Evolutionary conservation across 2,113 vertebrate genomes (phyloP).

Genomic region (Nibea coibor): DNA sequence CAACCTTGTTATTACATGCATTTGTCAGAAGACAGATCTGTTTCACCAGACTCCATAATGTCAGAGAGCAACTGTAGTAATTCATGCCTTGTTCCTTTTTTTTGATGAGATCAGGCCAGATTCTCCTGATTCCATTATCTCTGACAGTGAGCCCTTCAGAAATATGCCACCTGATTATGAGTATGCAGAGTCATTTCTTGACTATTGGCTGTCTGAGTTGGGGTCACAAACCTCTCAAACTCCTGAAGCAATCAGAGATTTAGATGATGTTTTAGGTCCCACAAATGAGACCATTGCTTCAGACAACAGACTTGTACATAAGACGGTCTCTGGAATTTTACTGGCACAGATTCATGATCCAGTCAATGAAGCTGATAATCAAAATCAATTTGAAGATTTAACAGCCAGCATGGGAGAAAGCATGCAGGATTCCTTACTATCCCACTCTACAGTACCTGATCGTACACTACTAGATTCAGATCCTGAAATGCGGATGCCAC

Average conservation of each 20-base stretch:
- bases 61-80: neutral
- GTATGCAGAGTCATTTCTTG: constrained; percentile 38
- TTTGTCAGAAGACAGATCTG: constrained; percentile 2
- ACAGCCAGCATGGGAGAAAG: neutral
- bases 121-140: constrained; percentile 27
- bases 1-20: constrained; percentile 3
- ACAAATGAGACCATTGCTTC: neutral
- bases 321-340: neutral
- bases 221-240: neutral
- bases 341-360: constrained; percentile 31
- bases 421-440: neutral
- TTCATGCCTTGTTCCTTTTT: neutral
- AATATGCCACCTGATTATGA: constrained; percentile 4
- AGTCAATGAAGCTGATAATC: constrained; percentile 14
- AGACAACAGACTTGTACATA: neutral
- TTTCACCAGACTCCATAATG: constrained; percentile 4
- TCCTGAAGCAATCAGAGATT: neutral
- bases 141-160: neutral
- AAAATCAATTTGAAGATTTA: neutral
- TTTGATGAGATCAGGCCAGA: constrained; percentile 41
- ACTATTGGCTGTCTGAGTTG: constrained; percentile 41
- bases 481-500: constrained; percentile 17
- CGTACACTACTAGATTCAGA: neutral
- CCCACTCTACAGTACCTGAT: neutral
- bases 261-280: neutral